These are phyloP conservation scores for Ooceraea biroi DNA, from an alignment of 1,140 invertebrate genomes.

Conservation along the genomic window DNA sequence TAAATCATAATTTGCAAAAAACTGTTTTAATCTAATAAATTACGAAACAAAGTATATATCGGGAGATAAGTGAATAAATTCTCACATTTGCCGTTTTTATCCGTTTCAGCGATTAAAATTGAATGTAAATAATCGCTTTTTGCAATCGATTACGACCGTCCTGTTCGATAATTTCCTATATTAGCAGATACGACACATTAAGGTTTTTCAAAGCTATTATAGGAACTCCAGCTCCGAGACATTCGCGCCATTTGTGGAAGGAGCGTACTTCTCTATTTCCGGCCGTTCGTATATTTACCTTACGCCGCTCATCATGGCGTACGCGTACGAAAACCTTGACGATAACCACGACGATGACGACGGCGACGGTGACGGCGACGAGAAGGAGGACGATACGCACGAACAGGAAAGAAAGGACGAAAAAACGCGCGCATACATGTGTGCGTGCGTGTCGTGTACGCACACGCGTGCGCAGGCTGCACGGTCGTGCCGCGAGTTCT, in stretches of 20 bases:
- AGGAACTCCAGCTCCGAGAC: slow-evolving; percentile 8
- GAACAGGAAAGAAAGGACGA: slow-evolving; percentile 61
- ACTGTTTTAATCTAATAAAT: too few species aligned
- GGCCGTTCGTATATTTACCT: slow-evolving; percentile 60
- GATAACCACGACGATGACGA: slow-evolving; percentile 60
- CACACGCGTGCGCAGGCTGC: slow-evolving; percentile 11
- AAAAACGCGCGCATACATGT: slow-evolving; percentile 18
- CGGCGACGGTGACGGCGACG: background rate
- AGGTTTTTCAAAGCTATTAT: background rate
- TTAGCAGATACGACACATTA: background rate
- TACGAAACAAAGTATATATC: too few species aligned
- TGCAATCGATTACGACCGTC: background rate
- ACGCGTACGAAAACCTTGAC: slow-evolving; percentile 60
- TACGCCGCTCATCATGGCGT: slow-evolving; percentile 55
- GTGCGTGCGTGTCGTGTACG: background rate
- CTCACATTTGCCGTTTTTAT: too few species aligned
- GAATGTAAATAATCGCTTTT: too few species aligned
- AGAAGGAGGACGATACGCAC: slow-evolving; percentile 43
- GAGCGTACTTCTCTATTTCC: slow-evolving; percentile 55
- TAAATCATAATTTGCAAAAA: too few species aligned
- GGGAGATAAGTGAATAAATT: too few species aligned
- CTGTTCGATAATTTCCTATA: background rate
- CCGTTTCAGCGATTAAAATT: too few species aligned
- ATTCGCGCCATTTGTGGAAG: slow-evolving; percentile 47
- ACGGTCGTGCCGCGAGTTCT: slow-evolving; percentile 73